Evolutionary conservation across 1,140 invertebrate species (phyloP).

Genomic region (Leptonema lineaticorne): DNA sequence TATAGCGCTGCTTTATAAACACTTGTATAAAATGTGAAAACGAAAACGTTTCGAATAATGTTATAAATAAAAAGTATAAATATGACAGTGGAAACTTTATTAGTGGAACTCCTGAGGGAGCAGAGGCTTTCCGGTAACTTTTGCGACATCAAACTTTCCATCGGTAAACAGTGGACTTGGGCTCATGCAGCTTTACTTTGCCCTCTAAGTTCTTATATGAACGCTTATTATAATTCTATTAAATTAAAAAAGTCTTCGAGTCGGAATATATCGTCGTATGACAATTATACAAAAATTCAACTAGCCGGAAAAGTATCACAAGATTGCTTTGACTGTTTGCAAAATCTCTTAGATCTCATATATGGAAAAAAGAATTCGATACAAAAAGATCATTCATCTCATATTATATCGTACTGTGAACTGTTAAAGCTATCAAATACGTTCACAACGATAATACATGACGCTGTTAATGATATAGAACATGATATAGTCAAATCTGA

Average conservation of each 20-base stretch:
- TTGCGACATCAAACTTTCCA: slow-evolving; percentile 26
- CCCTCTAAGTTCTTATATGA: slow-evolving; percentile 1
- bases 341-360: neutral
- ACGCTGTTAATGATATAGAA: neutral
- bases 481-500: slow-evolving; percentile 11
- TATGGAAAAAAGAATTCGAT: neutral
- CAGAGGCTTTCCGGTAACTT: slow-evolving; percentile 27
- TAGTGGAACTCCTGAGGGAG: slow-evolving; percentile 17
- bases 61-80: no score
- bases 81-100: neutral
- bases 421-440: neutral
- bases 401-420: slow-evolving; percentile 1
- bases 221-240: neutral
- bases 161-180: slow-evolving; percentile 36
- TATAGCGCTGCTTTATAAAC: no score
- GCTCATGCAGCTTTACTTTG: slow-evolving; percentile 34
- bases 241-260: slow-evolving; percentile 2
- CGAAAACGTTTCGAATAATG: no score
- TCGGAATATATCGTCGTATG: no score
- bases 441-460: neutral
- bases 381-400: neutral
- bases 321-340: slow-evolving; percentile 9
- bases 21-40: no score
- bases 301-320: neutral
- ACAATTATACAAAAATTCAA: slow-evolving; percentile 16